Evolutionary conservation across 2,797 vertebrate species (phyloP).

Genomic region (Threskiornis aethiopicus): DNA sequence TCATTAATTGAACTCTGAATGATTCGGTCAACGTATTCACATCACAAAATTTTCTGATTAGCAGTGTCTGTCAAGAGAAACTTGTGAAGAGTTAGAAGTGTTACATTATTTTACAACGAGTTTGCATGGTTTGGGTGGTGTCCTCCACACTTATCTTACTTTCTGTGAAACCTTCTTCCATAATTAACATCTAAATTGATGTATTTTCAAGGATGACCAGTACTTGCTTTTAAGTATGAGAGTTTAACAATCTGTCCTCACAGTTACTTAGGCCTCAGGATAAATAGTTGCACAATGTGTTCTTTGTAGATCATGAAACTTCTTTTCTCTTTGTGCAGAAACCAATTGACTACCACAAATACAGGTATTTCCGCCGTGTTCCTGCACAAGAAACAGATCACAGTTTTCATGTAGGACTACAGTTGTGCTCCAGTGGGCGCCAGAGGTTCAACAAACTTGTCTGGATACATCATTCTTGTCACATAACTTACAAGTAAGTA

Average conservation of each 20-base stretch:
- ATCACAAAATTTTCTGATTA: background rate
- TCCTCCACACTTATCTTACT: background rate
- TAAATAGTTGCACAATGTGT: background rate
- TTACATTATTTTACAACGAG: background rate
- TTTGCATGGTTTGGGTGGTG: background rate
- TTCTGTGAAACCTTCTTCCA: background rate
- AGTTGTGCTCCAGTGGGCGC: slow-evolving; percentile 90
- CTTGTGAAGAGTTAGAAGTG: background rate
- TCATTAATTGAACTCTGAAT: background rate
- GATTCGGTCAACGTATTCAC: background rate
- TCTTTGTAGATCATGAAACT: background rate
- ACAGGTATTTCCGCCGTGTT: slow-evolving; percentile 84
- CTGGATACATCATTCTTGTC: slow-evolving; percentile 98
- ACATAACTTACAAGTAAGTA: slow-evolving; percentile 90
- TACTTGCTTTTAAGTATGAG: background rate
- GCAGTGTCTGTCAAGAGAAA: background rate
- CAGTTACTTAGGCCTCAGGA: background rate
- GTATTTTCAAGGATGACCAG: background rate
- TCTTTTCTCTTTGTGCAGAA: slow-evolving; percentile 78
- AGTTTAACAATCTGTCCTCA: background rate
- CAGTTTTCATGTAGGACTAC: slow-evolving; percentile 92
- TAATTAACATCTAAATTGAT: background rate
- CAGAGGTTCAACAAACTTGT: slow-evolving; percentile 92
- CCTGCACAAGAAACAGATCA: slow-evolving; percentile 88
- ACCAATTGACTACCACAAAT: slow-evolving; percentile 81